Conservation (phyloP, 2,113 vertebrate species). For the Prolemur simus region DNA sequence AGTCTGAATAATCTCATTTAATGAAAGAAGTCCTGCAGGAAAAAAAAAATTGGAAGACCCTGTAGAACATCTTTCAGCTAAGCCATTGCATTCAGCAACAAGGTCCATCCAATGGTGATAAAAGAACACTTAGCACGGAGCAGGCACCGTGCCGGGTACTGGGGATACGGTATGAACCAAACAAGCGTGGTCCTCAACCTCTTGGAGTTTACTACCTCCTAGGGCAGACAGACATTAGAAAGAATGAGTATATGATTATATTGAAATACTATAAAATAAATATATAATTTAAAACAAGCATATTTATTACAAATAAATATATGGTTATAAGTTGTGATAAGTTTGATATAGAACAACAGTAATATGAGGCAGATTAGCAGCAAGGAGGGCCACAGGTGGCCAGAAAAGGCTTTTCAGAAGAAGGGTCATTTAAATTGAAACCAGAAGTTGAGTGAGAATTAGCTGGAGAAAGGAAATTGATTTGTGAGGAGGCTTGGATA, state of each 20-base stretch:
- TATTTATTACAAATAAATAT: neutral
- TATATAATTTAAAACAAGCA: neutral
- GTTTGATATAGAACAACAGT: neutral
- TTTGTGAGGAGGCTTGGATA: neutral
- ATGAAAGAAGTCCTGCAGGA: neutral
- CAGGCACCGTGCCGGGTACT: neutral
- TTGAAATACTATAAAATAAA: neutral
- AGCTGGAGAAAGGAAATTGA: neutral
- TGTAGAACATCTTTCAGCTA: neutral
- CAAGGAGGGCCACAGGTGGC: neutral
- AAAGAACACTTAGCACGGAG: neutral
- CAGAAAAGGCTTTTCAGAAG: neutral
- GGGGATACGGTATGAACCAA: neutral
- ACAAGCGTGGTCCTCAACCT: neutral
- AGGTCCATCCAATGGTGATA: neutral
- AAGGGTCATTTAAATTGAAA: neutral
- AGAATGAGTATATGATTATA: neutral
- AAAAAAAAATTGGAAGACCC: neutral
- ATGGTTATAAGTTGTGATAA: neutral
- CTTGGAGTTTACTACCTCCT: neutral
- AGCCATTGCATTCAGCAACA: neutral
- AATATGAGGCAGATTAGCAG: neutral
- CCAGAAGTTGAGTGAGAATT: neutral
- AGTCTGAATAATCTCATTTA: neutral
- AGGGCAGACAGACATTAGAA: neutral